A percentile compares a stretch with the other conserved stretches of the same genome.
Evolutionary conservation across 2,888 invertebrate species (phyloP).

Genomic region (Caenorhabditis plicata): DNA sequence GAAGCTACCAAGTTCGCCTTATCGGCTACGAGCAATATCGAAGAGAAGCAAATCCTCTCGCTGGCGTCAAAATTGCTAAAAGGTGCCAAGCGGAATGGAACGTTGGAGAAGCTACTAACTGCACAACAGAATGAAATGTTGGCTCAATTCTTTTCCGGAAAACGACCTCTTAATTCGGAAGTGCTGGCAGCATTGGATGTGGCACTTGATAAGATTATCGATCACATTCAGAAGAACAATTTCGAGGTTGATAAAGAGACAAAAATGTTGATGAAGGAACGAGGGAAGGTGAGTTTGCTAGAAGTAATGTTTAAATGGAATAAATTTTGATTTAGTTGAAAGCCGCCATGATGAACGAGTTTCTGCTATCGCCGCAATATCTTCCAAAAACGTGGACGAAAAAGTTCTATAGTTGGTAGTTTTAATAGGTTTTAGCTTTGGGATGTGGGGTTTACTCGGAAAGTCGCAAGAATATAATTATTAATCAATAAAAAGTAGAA

Average conservation of each 20-base stretch:
- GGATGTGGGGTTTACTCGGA: background rate
- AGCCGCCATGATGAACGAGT: constrained; percentile 39
- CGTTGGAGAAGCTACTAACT: constrained; percentile 34
- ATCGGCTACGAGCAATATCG: constrained; percentile 2
- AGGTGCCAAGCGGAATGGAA: constrained; percentile 23
- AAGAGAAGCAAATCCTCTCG: constrained; percentile 23
- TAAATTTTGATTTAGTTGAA: constrained; percentile 14
- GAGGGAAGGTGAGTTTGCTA: constrained; percentile 13
- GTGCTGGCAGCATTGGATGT: constrained; percentile 20
- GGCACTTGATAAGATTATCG: constrained; percentile 39
- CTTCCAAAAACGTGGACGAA: constrained; percentile 38
- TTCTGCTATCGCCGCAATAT: constrained; percentile 38
- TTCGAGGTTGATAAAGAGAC: constrained; percentile 34
- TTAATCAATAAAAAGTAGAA: too few relatives aligned
- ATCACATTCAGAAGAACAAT: constrained; percentile 31
- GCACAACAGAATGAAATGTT: constrained; percentile 30
- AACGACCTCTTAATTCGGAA: constrained; percentile 18
- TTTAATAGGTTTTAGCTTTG: background rate
- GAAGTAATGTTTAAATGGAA: background rate
- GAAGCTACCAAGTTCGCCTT: constrained; percentile 1
- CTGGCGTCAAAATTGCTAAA: constrained; percentile 30
- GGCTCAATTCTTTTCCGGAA: constrained; percentile 40
- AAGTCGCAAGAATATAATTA: background rate
- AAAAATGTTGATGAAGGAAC: constrained; percentile 24
- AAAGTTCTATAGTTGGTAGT: constrained; percentile 22